Evolutionary conservation across 2,113 vertebrate species (phyloP).

Genomic region (Protobothrops mucrosquamatus): DNA sequence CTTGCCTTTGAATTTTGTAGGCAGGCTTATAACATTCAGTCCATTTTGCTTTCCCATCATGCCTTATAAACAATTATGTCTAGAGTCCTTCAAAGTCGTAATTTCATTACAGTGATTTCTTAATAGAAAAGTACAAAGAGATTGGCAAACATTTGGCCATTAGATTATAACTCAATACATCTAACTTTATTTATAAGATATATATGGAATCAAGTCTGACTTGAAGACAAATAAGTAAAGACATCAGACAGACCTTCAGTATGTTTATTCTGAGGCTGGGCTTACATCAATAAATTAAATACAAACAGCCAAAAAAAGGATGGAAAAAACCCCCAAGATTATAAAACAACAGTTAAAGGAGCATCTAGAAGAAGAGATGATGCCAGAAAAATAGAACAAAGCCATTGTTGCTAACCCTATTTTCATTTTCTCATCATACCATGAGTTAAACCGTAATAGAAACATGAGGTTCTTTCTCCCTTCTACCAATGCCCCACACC

Average conservation of each 20-base stretch:
- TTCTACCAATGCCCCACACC: neutral
- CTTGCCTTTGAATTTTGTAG: neutral
- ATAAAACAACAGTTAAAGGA: neutral
- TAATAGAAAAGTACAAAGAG: neutral
- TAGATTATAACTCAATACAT: neutral
- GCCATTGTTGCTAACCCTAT: neutral
- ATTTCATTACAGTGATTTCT: neutral
- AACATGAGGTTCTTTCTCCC: neutral
- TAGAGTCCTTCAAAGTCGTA: neutral
- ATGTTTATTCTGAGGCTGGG: neutral
- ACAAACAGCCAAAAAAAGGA: neutral
- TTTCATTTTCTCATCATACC: neutral
- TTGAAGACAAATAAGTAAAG: neutral
- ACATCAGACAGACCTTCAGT: neutral
- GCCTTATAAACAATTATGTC: neutral
- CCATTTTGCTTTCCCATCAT: neutral
- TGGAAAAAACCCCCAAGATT: neutral
- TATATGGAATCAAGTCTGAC: neutral
- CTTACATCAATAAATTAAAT: neutral
- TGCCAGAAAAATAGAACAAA: neutral
- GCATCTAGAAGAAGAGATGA: neutral
- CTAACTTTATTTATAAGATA: neutral
- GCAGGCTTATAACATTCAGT: neutral
- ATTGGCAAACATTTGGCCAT: neutral
- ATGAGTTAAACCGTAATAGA: neutral